Evolutionary conservation across 2,797 vertebrate species (phyloP).

Genomic region (Vireo griseus): DNA sequence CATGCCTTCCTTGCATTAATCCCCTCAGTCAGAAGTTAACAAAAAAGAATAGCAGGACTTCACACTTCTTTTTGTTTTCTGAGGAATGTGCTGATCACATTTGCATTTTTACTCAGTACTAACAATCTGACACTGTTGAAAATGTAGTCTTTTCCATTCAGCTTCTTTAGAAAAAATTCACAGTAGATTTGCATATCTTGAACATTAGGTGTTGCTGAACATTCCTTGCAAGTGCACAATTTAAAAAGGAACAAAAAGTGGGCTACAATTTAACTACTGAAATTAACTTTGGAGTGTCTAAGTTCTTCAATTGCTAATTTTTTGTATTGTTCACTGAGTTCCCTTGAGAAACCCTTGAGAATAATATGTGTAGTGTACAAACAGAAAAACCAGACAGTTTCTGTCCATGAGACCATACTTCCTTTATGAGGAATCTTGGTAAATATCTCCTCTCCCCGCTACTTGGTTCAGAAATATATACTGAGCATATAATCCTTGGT

Average conservation of each 20-base stretch:
- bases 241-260: not conserved
- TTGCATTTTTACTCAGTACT: not conserved
- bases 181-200: not conserved
- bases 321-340: not conserved
- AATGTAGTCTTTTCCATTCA: not conserved
- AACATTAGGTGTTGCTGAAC: not conserved
- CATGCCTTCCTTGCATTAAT: not conserved
- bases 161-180: not conserved
- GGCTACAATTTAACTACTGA: not conserved
- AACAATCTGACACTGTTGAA: not conserved
- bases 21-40: not conserved
- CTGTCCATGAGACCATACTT: not conserved
- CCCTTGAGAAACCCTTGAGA: not conserved
- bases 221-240: not conserved
- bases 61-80: not conserved
- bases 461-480: not conserved
- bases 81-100: not conserved
- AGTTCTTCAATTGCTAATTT: not conserved
- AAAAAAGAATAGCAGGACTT: not conserved
- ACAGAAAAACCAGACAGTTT: not conserved
- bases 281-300: fast-evolving
- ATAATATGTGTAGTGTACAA: not conserved
- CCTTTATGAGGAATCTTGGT: not conserved
- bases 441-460: not conserved
- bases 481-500: not conserved